Evolutionary conservation across 1,140 invertebrate genomes (phyloP).

Genomic region (Agrypnia vestita): DNA sequence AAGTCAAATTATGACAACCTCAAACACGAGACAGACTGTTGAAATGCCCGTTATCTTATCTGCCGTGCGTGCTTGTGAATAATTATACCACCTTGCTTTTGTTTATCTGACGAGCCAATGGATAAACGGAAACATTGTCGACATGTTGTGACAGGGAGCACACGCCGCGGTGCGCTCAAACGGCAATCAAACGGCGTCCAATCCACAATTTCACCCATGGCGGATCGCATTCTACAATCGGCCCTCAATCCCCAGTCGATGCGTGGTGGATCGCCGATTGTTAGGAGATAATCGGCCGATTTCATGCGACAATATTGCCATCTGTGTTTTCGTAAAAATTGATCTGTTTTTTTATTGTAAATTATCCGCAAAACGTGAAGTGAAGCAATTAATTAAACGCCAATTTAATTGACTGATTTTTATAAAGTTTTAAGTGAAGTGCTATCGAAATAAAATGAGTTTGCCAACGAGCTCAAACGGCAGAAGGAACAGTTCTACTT

Average conservation of each 20-base stretch:
- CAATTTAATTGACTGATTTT: too few relatives aligned
- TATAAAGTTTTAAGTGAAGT: too few relatives aligned
- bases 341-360: too few relatives aligned
- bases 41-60: constrained; percentile 9
- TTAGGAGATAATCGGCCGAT: not conserved
- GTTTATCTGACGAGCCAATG: not conserved
- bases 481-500: not conserved
- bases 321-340: too few relatives aligned
- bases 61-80: not conserved
- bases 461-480: not conserved
- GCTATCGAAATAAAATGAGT: too few relatives aligned
- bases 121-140: not conserved
- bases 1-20: not conserved
- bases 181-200: too few relatives aligned
- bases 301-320: too few relatives aligned
- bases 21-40: not conserved
- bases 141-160: not conserved
- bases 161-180: not conserved
- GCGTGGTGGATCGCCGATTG: not conserved
- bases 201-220: not conserved
- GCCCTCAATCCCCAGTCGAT: not conserved
- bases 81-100: too few relatives aligned
- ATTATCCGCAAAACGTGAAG: too few relatives aligned
- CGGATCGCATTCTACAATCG: too few relatives aligned
- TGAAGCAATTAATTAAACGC: too few relatives aligned